Base-by-base conservation (phyloP, 2,888 invertebrate species). In the Pheosia gnoma region DNA sequence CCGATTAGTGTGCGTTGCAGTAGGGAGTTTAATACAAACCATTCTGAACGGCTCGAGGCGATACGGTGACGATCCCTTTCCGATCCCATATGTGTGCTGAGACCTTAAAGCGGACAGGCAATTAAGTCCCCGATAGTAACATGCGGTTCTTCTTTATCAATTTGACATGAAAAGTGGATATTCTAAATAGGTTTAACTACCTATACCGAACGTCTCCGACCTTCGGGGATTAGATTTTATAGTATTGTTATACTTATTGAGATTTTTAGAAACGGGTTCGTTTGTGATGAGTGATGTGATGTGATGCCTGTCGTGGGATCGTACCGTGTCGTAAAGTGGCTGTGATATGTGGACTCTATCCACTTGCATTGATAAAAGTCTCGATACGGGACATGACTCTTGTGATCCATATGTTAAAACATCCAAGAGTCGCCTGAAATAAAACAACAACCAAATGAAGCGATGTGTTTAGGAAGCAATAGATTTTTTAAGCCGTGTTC, bases 311-410 rank as follows among this genome's bases (percentile, higher is more conserved):
- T 78, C 59, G 65, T 78, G 72, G 77, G 68, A 68, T 70, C 68
- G 77, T 81, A 85, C 84, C 83, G 82, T 83, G 80, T 85, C 84
- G 82, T 84, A 84, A 78, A 86, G 83, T 85, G 90, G 88, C 89
- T 90, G 91, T 91, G 91, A 91, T 88, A 86, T 65, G 25, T 25
- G 79, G 77, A 72, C 71, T 62, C 39, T 66, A 61, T 73, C 71
- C 68, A 76, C 70, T 74, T 70, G 61, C 66, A 67, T 60, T 66
- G 70, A 67, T 62, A 62, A 25, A 25, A 64, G 70, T 78, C 74
- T 78, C 71, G 64, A 75, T 67, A 74, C 64, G 37, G 65, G 62
- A 68, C 38, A 59, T 57, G 67, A 76, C 78, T 78, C 77, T 78
- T 73, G 70, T 62, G 84, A 84, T 84, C 75, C 85, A 88, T 87